Percentiles rank a stretch among this genome's conserved stretches.
Evolutionary conservation across 2,797 vertebrate species (phyloP).

Genomic region (Onychomys arenicola): DNA sequence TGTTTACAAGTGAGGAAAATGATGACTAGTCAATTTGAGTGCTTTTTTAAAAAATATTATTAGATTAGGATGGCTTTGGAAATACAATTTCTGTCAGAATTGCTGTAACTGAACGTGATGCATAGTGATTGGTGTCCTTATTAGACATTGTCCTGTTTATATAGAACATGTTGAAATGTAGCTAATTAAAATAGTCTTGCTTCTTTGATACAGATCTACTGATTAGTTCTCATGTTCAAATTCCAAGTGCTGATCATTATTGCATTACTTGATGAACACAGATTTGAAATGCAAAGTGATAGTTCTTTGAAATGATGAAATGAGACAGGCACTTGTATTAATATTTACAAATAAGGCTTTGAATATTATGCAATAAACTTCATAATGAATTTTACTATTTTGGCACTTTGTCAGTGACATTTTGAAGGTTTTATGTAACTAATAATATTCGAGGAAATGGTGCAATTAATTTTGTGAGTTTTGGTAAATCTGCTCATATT

Average conservation of each 20-base stretch:
- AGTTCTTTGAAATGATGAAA: conserved; percentile 72
- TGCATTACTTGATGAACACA: conserved; percentile 65
- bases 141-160: conserved; percentile 58
- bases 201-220: conserved; percentile 71
- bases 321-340: conserved; percentile 43
- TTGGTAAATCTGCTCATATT: conserved; percentile 44
- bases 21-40: conserved; percentile 50
- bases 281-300: conserved; percentile 69
- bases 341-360: conserved; percentile 50
- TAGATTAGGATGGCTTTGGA: conserved; percentile 53
- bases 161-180: conserved; percentile 55
- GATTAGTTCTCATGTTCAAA: conserved; percentile 71
- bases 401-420: conserved; percentile 18
- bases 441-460: not conserved
- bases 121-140: conserved; percentile 65
- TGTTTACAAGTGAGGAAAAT: conserved; percentile 60
- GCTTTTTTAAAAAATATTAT: conserved; percentile 27
- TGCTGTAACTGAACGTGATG: conserved; percentile 13
- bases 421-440: conserved; percentile 50
- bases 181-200: conserved; percentile 72
- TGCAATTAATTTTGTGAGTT: conserved; percentile 46
- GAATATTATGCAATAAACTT: conserved; percentile 14
- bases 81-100: conserved; percentile 65
- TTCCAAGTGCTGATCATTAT: conserved; percentile 70
- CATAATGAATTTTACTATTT: conserved; percentile 54